Base-by-base conservation (phyloP, 2,888 invertebrate genomes). In the Phragmatobia fuliginosa region DNA sequence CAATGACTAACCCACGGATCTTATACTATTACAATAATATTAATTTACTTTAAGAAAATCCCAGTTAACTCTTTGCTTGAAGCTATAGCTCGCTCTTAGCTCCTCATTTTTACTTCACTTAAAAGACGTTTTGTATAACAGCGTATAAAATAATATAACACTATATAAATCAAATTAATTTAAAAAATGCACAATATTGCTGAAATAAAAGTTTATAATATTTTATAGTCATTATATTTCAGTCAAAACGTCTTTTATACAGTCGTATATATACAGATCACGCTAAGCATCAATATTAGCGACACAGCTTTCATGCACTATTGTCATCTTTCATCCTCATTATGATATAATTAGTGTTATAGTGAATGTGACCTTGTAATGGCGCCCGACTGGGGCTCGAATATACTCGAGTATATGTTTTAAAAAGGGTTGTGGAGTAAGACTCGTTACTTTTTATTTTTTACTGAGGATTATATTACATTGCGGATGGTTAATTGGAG, bases 381-480 rank as follows among this genome's bases (percentile, higher is more conserved):
- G 71, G 73, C 72, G 72, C 79, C 77, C 72, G 66, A 68, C 56
- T 67, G 74, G 73, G 68, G 71, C 59, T 62, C 58, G 64, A 70
- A 56, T 28, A 62, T 71, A 67, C 70, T 71, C n/a, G 6, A 71
- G 62, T 63, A 66, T 67, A 73, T 83, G 75, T 78, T 78, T 80
- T 80, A 80, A 83, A 90, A 94, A 94, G 93, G 95, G 94, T 94
- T 94, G 94, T 94, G 94, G 94, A 94, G 89, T 87, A 89, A 90
- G 93, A 92, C 91, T 91, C 89, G 88, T 86, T 76, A 72, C n/a
- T 80, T 76, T 73, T 58, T 73, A 68, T 68, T 18, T 72, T 75
- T 67, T 65, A 62, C 33, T 71, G 61, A 67, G 36, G 58, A 74
- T 78, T 72, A 66, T 41, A 76, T 67, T 72, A 71, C 73, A 66